Base-by-base conservation (phyloP, 2,113 vertebrate genomes). In the Peromyscus leucopus region DNA sequence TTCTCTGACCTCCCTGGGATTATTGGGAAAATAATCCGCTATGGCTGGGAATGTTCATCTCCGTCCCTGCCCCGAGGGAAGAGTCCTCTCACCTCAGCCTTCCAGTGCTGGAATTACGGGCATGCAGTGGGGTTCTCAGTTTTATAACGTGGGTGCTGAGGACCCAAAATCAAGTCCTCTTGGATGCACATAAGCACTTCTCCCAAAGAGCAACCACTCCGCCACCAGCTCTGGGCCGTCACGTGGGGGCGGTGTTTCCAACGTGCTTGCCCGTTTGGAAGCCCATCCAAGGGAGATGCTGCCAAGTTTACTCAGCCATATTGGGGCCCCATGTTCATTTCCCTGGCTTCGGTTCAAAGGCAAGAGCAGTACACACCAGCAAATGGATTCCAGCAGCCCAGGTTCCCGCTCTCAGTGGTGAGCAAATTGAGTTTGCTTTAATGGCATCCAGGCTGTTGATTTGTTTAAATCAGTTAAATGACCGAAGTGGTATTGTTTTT, bases 401-500 rank as follows among this genome's bases (percentile, higher is more conserved):
- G 69, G 86, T 26, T 89, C 94, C 74, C 46, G 48, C 90, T 93
- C 93, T 84, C 94, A 15, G 89, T 90, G 90, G 74, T 28, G 93
- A 97, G 94, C 91, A 95, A 97, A 94, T 91, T 94, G 89, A 96
- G 95, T 95, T 97, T 93, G 87, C 95, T 94, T 92, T 95, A 97
- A 96, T 93, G 96, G 97, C 51, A 89, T 93, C 91, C 97, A 88
- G 95, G 87, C 94, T 97, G 97, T 96, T 96, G 95, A 95, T 96
- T 96, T 97, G 96, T 90, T 96, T 97, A 97, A 96, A 94, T 95
- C 69, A 90, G 93, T 92, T 96, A 97, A 97, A 94, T 90, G 95
- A 93, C 94, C 91, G 36, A 90, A 97, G 94, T 48, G 79, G 94
- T 39, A 79, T 80, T 96, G 88, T 94, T 93, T 96, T 90, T 92